Evolutionary conservation across 1,140 invertebrate species (phyloP).

Genomic region (Drosophila jambulina): DNA sequence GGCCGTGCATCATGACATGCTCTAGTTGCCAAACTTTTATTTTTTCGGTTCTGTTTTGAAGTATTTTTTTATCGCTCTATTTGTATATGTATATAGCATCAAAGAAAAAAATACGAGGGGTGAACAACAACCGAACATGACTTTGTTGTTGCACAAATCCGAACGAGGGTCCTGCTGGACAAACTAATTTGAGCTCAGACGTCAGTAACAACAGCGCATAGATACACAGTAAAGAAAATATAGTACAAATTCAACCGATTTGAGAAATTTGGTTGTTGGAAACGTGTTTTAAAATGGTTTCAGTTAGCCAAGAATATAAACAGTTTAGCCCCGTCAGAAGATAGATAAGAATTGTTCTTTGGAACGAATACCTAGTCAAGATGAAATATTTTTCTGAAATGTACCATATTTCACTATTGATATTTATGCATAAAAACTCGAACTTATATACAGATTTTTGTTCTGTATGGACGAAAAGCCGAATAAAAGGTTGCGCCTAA

Average conservation of each 20-base stretch:
- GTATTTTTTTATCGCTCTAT: constrained; percentile 69
- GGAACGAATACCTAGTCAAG: neutral
- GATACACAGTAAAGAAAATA: neutral
- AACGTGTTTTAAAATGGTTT: too few species aligned
- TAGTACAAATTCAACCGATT: neutral
- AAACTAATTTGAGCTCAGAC: constrained; percentile 76
- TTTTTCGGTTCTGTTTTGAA: constrained; percentile 26
- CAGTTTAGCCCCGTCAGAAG: too few species aligned
- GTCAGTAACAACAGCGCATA: neutral
- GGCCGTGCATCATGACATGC: constrained; percentile 77
- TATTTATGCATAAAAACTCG: neutral
- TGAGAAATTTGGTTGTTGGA: neutral
- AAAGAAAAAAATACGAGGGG: constrained; percentile 20
- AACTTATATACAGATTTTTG: neutral
- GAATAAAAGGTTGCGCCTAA: constrained; percentile 68
- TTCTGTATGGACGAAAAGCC: neutral
- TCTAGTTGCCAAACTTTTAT: constrained; percentile 73
- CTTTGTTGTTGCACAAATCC: constrained; percentile 64
- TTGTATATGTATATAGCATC: constrained; percentile 68
- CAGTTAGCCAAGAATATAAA: too few species aligned
- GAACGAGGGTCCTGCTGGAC: constrained; percentile 57
- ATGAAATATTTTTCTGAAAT: neutral
- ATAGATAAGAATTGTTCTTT: neutral
- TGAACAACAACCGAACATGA: constrained; percentile 56
- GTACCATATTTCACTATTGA: neutral